These are phyloP conservation scores for Arctia plantaginis DNA, from an alignment of 2,888 invertebrate species.

Conservation along the genomic window DNA sequence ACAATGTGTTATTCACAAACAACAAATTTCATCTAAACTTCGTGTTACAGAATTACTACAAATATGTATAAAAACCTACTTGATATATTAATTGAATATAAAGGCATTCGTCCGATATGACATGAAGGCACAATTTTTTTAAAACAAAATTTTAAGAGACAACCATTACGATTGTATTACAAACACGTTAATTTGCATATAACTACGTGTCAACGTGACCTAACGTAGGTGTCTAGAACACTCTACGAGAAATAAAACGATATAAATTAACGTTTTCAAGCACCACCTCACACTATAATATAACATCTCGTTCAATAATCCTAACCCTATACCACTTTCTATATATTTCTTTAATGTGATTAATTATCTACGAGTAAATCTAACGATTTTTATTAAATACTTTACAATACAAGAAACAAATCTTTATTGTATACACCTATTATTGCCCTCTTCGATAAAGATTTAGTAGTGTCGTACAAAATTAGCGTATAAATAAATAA, in stretches of 20 bases:
- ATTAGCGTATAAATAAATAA: conserved; percentile 68
- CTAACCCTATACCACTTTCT: conserved; percentile 75
- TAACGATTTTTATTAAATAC: conserved; percentile 70
- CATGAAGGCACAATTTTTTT: conserved; percentile 81
- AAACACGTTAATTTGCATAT: conserved; percentile 62
- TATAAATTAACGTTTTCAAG: conserved; percentile 66
- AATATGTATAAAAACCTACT: conserved; percentile 77
- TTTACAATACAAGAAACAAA: conserved; percentile 72
- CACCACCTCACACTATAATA: conserved; percentile 69
- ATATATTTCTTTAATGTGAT: conserved; percentile 64
- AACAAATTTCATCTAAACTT: conserved; percentile 66
- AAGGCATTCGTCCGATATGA: conserved; percentile 85
- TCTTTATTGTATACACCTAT: conserved; percentile 79
- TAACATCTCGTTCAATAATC: conserved; percentile 66
- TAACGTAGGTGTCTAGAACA: conserved; percentile 42
- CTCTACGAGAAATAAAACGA: conserved; percentile 56
- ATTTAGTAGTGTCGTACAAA: conserved; percentile 58
- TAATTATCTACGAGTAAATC: conserved; percentile 68
- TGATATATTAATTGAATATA: conserved; percentile 66
- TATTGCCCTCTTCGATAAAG: conserved; percentile 81
- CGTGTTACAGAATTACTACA: conserved; percentile 65
- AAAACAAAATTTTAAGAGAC: conserved; percentile 61
- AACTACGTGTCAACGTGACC: conserved; percentile 54
- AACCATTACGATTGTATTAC: conserved; percentile 59
- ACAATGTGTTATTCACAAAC: conserved; percentile 60